Percentiles rank a stretch among this genome's conserved stretches.
Conservation (phyloP, 2,888 invertebrate species). For the Theretra japonica region DNA sequence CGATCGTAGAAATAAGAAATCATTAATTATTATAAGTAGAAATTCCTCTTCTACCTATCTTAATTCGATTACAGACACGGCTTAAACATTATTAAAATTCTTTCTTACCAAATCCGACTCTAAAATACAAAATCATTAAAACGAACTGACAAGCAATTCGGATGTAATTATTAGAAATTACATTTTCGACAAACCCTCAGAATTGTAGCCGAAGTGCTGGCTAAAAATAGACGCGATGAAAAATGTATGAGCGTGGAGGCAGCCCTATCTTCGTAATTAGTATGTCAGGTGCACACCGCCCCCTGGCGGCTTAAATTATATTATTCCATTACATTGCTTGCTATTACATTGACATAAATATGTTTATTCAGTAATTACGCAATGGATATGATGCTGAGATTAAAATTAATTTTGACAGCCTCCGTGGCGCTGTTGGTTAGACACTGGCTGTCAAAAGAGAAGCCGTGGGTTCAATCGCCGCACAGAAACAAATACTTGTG, state of each 20-base stretch:
- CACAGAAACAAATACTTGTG: no score
- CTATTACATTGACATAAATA: conserved; percentile 20
- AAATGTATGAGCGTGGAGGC: neutral
- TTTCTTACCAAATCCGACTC: neutral
- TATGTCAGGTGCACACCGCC: conserved; percentile 36
- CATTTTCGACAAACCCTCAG: conserved; percentile 10
- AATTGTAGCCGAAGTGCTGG: neutral
- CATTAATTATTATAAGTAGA: no score
- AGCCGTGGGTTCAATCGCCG: no score
- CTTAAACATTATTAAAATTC: no score
- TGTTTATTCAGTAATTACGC: neutral
- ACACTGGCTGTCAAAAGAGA: no score
- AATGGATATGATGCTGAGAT: neutral
- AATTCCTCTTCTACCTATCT: no score
- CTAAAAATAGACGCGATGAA: conserved; percentile 3
- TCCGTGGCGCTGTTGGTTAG: no score
- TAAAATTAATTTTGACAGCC: no score
- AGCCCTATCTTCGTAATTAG: conserved; percentile 39
- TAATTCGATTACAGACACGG: no score
- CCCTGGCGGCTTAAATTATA: conserved; percentile 27
- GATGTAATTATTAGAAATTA: conserved; percentile 7
- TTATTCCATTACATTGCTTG: conserved; percentile 28
- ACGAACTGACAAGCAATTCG: neutral
- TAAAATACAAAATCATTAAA: neutral
- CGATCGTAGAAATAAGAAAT: no score